Evolutionary conservation across 2,797 vertebrate genomes (phyloP), one percentile per base, ranked within the genome.

Genomic region (Notoglanidium macrostoma): DNA sequence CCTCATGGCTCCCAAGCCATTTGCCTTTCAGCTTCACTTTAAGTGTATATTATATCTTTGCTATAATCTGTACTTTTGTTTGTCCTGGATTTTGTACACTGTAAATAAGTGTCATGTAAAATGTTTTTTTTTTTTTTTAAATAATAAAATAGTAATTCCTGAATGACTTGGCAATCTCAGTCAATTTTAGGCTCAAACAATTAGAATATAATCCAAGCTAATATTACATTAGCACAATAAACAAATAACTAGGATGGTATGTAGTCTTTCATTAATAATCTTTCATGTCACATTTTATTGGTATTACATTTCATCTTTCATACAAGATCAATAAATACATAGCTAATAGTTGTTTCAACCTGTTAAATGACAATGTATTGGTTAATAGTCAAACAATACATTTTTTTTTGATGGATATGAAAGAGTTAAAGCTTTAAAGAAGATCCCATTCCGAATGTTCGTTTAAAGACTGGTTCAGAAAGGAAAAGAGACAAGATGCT

Each of bases 31-130:
- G 86, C 72, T 76, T 78, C 65, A 73, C 79, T 86, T 88, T 88
- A 65, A 67, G 9, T 86, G 59, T 82, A 89, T 85, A 76, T 55
- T 89, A 67, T 87, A 67, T 76, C 86, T 86, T 78, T 61, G 87
- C 85, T 87, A 85, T 72, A 85, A 84, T 76, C 78, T 88, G 57
- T 90, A 85, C 90, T 86, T 89, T 91, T 91, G 79, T 91, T 86
- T 87, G 88, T 90, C 88, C 49, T 86, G 84, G 84, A 87, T 95
- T 94, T 94, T 94, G 84, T 93, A 94, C 91, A 88, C 87, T 95
- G 95, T 96, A 95, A 92, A 96, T 95, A 95, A 92, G n/a, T 63
- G 88, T 92, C 88, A 67, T 94, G 96, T 97, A 94, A 95, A 97
- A 97, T 96, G 0, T 91, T 97, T 93, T 95, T 94, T 92, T 95